Base-by-base conservation (phyloP, 1,140 invertebrate species). In the Trichonephila clavata region DNA sequence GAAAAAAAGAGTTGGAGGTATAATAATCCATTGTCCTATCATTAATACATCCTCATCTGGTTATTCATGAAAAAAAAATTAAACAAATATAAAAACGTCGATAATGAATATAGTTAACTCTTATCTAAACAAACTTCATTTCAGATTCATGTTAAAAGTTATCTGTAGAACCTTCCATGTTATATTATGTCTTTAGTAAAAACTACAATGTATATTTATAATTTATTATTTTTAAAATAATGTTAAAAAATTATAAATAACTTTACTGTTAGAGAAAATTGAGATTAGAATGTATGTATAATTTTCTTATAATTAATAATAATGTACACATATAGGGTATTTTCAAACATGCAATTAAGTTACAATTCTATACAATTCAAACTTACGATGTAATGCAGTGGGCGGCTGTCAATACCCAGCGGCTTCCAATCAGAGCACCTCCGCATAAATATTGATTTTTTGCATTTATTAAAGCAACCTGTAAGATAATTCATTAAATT, bases 381-480 rank as follows among this genome's bases (percentile, higher is more conserved):
- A 97, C 97, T 97, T 96, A 99, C 98, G 98, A 98, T 87, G 98
- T 98, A 59, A 99, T 98, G 95, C 99, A 99, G 95, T 99, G 98
- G 21, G 98, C 98, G 0, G 98, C 98, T 2, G 98, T 99, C 1
- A 99, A 96, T 16, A 99, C 98, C 98, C 98, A 99, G 95, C 98
- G 98, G 1, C 98, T 98, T 87, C 98, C 98, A 93, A 99, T 98
- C 0, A 99, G 96, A 1, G 98, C 98, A 21, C 98, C 99, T 4
- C 99, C 98, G 95, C 99, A 99, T n/a, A 99, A 96, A 95, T 99
- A 99, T 95, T 99, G 98, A 96, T 99, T 99, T 16, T 98, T 96
- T 0, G 98, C 98, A 95, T 99, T 99, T 95, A 99, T 98, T 77
- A 99, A 96, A 0, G 98, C 98, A 60, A 98, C 98, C 96, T 96